Percentiles rank a stretch among this genome's conserved stretches.
Conservation (phyloP, 2,888 invertebrate genomes). For the Esperia sulphurella region DNA sequence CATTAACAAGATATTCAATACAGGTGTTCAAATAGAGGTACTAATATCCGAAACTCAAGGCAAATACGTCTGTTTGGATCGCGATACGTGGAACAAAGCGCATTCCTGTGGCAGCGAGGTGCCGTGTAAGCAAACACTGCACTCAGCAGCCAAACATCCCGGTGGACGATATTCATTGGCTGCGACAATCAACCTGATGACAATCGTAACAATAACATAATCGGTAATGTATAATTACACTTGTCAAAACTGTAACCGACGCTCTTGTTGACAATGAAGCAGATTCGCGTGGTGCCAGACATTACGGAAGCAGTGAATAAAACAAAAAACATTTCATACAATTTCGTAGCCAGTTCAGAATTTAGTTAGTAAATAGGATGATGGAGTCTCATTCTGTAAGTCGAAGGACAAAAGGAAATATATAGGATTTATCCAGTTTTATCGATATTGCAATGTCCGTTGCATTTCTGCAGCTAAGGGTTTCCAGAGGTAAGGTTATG, state of each 20-base stretch:
- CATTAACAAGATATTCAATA: background rate
- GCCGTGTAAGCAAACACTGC: background rate
- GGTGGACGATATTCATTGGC: background rate
- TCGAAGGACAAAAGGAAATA: too few species aligned
- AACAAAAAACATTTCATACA: too few species aligned
- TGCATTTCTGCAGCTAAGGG: too few species aligned
- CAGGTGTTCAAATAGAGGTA: conserved; percentile 6
- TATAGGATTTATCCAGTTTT: too few species aligned
- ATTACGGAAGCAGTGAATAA: too few species aligned
- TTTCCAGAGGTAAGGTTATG: too few species aligned
- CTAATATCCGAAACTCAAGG: conserved; percentile 1
- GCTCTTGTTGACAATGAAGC: background rate
- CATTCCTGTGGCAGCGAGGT: conserved; percentile 6
- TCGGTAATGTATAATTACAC: background rate
- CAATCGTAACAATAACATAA: background rate
- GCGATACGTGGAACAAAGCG: conserved; percentile 3
- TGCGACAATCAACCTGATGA: background rate
- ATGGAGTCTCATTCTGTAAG: too few species aligned
- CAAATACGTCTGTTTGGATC: background rate
- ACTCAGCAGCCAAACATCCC: conserved; percentile 3
- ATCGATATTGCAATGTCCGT: too few species aligned
- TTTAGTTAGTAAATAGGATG: too few species aligned
- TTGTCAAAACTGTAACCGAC: background rate
- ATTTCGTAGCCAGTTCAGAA: too few species aligned
- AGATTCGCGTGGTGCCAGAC: too few species aligned